Evolutionary conservation across 2,113 vertebrate genomes (phyloP).

Genomic region (Gnathonemus echidnorhynchus): DNA sequence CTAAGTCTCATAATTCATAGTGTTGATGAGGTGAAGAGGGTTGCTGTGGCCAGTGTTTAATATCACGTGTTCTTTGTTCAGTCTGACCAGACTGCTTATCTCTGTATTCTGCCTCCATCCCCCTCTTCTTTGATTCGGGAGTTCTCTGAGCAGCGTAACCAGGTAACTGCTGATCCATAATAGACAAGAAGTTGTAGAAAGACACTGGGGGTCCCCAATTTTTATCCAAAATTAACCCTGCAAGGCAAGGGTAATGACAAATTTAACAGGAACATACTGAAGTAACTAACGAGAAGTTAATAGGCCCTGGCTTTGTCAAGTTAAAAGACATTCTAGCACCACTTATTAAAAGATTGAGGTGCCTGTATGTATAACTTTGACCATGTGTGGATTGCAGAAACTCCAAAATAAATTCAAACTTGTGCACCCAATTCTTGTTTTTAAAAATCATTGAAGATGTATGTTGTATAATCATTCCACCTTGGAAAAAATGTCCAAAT

Average conservation of each 20-base stretch:
- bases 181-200: conserved; percentile 75
- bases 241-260: conserved; percentile 16
- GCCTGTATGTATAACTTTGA: too few relatives aligned
- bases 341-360: too few relatives aligned
- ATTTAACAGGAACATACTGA: neutral
- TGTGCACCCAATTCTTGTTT: too few relatives aligned
- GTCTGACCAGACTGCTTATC: neutral
- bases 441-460: too few relatives aligned
- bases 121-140: neutral
- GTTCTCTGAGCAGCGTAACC: conserved; percentile 42
- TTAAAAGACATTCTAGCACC: too few relatives aligned
- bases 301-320: too few relatives aligned
- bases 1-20: neutral
- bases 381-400: neutral
- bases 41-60: neutral
- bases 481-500: too few relatives aligned
- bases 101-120: neutral
- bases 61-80: neutral
- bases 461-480: too few relatives aligned
- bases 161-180: conserved; percentile 66
- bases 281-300: neutral
- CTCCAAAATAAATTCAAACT: too few relatives aligned
- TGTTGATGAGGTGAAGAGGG: neutral
- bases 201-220: conserved; percentile 73
- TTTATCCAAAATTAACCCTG: conserved; percentile 67